phyloP scores from a whole-genome alignment of 2,797 vertebrate genomes.

The Epinephelus malabaricus region DNA sequence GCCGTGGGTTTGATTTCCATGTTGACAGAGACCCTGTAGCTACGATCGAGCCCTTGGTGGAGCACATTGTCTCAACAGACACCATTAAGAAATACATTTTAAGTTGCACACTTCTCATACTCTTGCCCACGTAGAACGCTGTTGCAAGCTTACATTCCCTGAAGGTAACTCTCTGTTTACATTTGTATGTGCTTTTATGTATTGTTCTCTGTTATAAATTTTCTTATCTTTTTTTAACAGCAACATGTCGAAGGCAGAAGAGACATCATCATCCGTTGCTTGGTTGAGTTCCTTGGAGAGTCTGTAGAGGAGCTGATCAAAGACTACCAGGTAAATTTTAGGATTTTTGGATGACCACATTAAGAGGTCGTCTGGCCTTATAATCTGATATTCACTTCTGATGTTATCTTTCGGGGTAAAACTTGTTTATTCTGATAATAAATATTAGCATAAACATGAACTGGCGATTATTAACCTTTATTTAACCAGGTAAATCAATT shows the following conservation, averaged over 20 bases:
- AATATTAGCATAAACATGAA: too few species aligned
- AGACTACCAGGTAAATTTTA: slow-evolving; percentile 12
- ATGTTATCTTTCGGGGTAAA: not conserved
- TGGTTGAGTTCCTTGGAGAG: slow-evolving; percentile 1
- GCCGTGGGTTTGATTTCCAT: too few species aligned
- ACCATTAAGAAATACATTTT: not conserved
- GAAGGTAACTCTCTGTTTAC: not conserved
- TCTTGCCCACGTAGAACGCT: not conserved
- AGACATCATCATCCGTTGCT: slow-evolving; percentile 1
- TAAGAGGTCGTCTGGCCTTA: not conserved
- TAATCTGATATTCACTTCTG: not conserved
- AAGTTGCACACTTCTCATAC: not conserved
- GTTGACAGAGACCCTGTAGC: too few species aligned
- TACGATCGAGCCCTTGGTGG: too few species aligned
- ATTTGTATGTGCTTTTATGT: not conserved
- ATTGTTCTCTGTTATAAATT: not conserved
- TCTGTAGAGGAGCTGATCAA: slow-evolving; percentile 25
- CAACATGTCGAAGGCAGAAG: not conserved
- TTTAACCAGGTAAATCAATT: too few species aligned
- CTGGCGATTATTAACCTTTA: too few species aligned
- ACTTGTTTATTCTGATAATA: too few species aligned
- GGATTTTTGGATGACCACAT: not conserved
- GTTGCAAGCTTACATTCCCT: not conserved
- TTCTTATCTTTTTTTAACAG: slow-evolving; percentile 5
- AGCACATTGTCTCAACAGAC: not conserved